A percentile compares a stretch with the other conserved stretches of the same genome.
phyloP scores from a whole-genome alignment of 2,797 vertebrate species.

The Sebastolobus altivelis region DNA sequence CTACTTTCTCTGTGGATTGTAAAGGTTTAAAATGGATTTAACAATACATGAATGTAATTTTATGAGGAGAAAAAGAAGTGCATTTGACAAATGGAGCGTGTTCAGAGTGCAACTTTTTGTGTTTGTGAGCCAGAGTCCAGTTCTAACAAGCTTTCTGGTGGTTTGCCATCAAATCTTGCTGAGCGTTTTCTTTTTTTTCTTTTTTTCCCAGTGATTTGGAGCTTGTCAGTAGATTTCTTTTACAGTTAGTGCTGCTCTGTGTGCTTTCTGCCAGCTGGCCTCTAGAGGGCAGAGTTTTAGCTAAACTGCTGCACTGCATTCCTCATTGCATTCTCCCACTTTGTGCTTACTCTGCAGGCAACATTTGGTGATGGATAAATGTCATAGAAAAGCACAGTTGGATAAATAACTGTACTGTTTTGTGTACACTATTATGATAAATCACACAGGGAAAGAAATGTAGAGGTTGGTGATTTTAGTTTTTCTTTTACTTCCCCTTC shows the following conservation, averaged over 20 bases:
- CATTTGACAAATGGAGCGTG: neutral
- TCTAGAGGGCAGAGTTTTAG: slow-evolving; percentile 65
- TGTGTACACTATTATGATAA: slow-evolving; percentile 5
- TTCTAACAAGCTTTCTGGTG: slow-evolving; percentile 4
- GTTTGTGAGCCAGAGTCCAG: neutral
- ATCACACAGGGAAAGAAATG: neutral
- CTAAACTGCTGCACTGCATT: slow-evolving; percentile 17
- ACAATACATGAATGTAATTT: neutral
- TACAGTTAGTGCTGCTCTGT: slow-evolving; percentile 8
- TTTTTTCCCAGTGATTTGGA: neutral
- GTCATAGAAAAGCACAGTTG: neutral
- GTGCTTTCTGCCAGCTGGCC: slow-evolving; percentile 43
- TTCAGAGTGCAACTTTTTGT: neutral
- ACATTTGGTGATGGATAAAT: slow-evolving; percentile 15
- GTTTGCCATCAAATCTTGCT: slow-evolving; percentile 32
- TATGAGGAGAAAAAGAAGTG: neutral
- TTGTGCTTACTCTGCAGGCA: slow-evolving; percentile 47
- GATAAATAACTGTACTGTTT: neutral
- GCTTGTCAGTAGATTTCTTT: slow-evolving; percentile 33
- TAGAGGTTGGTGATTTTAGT: neutral
- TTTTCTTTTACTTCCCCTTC: neutral
- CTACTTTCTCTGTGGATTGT: neutral
- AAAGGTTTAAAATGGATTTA: neutral
- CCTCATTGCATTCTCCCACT: slow-evolving; percentile 17
- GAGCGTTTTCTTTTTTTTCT: slow-evolving; percentile 23